These are phyloP conservation scores for Seriola aureovittata DNA, from an alignment of 2,113 vertebrate genomes.

Conservation along the genomic window DNA sequence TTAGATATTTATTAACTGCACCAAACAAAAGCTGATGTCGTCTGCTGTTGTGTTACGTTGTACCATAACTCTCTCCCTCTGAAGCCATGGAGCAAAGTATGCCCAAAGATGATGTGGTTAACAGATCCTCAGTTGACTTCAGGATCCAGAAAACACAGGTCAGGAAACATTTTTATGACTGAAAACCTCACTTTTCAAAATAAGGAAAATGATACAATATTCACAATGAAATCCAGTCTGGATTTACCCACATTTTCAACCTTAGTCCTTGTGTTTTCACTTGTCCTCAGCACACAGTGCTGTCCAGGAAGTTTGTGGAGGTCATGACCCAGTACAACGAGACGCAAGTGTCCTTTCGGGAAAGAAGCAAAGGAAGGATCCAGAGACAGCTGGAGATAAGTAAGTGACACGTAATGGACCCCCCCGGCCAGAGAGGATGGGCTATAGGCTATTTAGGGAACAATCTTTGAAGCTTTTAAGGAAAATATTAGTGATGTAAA, in stretches of 20 bases:
- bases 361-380: conserved; percentile 95
- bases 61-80: conserved; percentile 5
- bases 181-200: not conserved
- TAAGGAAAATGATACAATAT: not conserved
- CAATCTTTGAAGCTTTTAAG: not conserved
- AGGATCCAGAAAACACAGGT: conserved; percentile 98
- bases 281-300: conserved; percentile 87
- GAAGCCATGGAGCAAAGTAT: conserved; percentile 92
- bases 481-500: conserved; percentile 1
- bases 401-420: conserved; percentile 79
- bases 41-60: not conserved
- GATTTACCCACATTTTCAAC: not conserved
- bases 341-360: conserved; percentile 93
- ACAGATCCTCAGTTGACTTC: conserved; percentile 87
- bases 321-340: conserved; percentile 96
- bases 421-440: not conserved
- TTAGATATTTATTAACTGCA: not conserved
- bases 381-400: conserved; percentile 98
- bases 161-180: conserved; percentile 7
- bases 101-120: conserved; percentile 85
- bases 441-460: not conserved
- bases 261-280: conserved; percentile 14
- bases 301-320: conserved; percentile 95
- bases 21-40: not conserved
- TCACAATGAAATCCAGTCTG: not conserved